Base-by-base conservation (phyloP, 1,140 invertebrate genomes). In the Euwallacea similis region DNA sequence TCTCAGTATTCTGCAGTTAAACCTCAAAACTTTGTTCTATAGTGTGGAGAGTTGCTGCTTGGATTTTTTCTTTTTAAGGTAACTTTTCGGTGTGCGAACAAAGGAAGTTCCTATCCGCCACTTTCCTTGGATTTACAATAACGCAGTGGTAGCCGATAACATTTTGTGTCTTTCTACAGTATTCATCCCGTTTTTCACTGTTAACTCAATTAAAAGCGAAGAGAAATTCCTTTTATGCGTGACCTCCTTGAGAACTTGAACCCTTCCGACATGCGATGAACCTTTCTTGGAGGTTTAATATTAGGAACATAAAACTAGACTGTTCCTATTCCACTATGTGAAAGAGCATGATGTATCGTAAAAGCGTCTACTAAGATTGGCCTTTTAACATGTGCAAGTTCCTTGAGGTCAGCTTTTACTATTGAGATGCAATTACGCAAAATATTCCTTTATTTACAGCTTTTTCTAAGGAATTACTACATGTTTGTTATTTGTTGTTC, bases 11-110 rank as follows among this genome's bases (percentile, higher is more conserved):
- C 64, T 50, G 33, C 56, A 66, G 64, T 43, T 43, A 15, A 66
- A 58, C 41, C 53, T 43, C 21, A 65, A 66, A 66, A 66, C 64
- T 66, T 66, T 66, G 64, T 66, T 66, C 56, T 66, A 66, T 66
- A 66, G 42, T 66, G 64, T 66, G 54, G 64, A 44, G 50, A 66
- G 54, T 66, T 66, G 43, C 56, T 54, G 50, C 64, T 44, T 33
- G 21, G 21, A 33, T 33, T 33, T 33, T 33, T 33, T 33, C 21
- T 33, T 33, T 33, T 33, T 33, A 33, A 33, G 21, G 21, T 33
- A 33, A 33, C 21, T 33, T 33, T 33, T 33, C 21, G 1, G 4
- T 33, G 21, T 33, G 21, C 21, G 21, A 33, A 33, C 21, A 33
- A 33, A 33, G 21, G 21, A 33, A 33, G 21, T 33, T 33, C 21